Evolutionary conservation across 2,797 vertebrate species (phyloP).

Genomic region (Okamejei kenojei): DNA sequence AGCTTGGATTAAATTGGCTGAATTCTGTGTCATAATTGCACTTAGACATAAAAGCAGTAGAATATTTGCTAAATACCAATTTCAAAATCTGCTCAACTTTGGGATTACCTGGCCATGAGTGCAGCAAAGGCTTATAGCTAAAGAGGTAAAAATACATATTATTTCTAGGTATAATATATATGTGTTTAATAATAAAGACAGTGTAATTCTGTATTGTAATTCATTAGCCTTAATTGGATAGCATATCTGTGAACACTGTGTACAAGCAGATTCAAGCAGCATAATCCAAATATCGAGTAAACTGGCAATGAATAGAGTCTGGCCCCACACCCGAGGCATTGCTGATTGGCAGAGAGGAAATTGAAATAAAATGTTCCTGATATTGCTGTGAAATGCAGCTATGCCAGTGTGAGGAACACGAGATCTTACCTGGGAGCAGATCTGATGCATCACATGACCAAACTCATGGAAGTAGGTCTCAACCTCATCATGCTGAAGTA

Average conservation of each 20-base stretch:
- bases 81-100: not conserved
- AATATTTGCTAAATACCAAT: not conserved
- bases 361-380: not conserved
- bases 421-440: conserved; percentile 78
- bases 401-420: not conserved
- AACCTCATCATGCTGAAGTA: conserved; percentile 94
- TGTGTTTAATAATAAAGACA: not conserved
- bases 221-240: not conserved
- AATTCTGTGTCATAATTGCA: no score
- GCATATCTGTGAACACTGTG: not conserved
- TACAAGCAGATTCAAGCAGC: not conserved
- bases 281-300: not conserved
- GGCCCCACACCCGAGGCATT: not conserved
- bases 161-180: not conserved
- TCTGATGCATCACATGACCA: conserved; percentile 96
- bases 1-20: no score
- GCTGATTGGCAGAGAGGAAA: not conserved
- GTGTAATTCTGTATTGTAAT: not conserved
- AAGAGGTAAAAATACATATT: not conserved
- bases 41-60: not conserved
- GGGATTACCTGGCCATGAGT: not conserved
- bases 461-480: conserved; percentile 98
- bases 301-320: not conserved
- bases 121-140: not conserved
- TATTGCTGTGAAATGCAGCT: not conserved